A percentile compares a stretch with the other conserved stretches of the same genome.
Evolutionary conservation across 2,888 invertebrate genomes (phyloP).

Genomic region (Hedychridium roseum): DNA sequence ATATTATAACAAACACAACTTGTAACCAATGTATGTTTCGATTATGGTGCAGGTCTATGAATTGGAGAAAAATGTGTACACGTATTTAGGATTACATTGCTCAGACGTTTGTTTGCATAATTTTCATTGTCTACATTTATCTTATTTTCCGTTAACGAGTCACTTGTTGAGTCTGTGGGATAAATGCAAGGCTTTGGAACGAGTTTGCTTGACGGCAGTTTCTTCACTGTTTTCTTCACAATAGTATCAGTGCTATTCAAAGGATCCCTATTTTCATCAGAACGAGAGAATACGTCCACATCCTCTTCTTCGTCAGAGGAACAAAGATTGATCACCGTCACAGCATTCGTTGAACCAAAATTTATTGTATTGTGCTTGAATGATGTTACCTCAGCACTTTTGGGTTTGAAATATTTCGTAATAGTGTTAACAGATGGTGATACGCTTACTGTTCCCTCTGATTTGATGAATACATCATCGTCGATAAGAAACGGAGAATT

Average conservation of each 20-base stretch:
- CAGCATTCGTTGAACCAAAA: slow-evolving; percentile 21
- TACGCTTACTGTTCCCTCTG: too few relatives aligned
- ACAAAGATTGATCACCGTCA: slow-evolving; percentile 70
- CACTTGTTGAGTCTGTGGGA: slow-evolving; percentile 38
- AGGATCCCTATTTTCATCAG: slow-evolving; percentile 52
- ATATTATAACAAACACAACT: slow-evolving; percentile 38
- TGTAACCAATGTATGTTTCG: slow-evolving; percentile 5
- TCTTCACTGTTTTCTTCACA: slow-evolving; percentile 29
- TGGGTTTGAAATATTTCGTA: too few relatives aligned
- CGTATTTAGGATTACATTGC: slow-evolving; percentile 26
- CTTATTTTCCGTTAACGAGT: slow-evolving; percentile 37
- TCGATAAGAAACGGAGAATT: slow-evolving; percentile 32
- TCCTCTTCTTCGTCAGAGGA: slow-evolving; percentile 72
- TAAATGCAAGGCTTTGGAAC: slow-evolving; percentile 39
- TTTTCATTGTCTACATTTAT: slow-evolving; percentile 21
- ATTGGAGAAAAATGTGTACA: slow-evolving; percentile 33
- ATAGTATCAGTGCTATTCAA: slow-evolving; percentile 11
- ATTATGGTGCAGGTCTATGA: slow-evolving; percentile 36
- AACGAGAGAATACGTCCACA: slow-evolving; percentile 39
- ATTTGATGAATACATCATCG: too few relatives aligned
- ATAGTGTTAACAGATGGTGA: too few relatives aligned
- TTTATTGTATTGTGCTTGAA: too few relatives aligned
- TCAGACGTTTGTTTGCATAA: slow-evolving; percentile 27
- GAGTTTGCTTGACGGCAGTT: slow-evolving; percentile 34
- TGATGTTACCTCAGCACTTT: too few relatives aligned